Conservation (phyloP, 2,888 invertebrate species). For the Sarcophaga rosellei region DNA sequence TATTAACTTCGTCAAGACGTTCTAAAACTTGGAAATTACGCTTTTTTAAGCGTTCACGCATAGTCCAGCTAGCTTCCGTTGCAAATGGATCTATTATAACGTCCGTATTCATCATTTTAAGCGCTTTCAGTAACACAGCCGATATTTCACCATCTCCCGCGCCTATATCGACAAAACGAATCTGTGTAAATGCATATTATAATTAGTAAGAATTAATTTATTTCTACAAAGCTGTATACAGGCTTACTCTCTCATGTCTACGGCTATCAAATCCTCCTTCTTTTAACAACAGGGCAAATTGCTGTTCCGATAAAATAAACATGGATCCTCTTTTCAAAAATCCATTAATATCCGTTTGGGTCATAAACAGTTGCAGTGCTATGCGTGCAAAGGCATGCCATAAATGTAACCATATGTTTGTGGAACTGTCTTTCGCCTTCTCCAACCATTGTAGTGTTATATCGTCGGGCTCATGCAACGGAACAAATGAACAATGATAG, state of each 20-base stretch:
- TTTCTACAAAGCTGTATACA: not conserved
- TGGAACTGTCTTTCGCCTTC: slow-evolving; percentile 77
- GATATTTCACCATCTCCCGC: slow-evolving; percentile 98
- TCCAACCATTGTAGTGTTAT: slow-evolving; percentile 79
- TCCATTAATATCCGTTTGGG: slow-evolving; percentile 97
- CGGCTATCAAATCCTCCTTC: slow-evolving; percentile 76
- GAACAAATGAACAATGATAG: slow-evolving; percentile 79
- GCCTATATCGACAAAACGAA: slow-evolving; percentile 90
- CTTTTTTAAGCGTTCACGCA: slow-evolving; percentile 90
- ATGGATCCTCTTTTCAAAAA: slow-evolving; percentile 95
- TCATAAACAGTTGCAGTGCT: slow-evolving; percentile 94
- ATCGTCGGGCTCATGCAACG: slow-evolving; percentile 78
- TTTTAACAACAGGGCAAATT: slow-evolving; percentile 84
- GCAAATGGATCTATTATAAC: slow-evolving; percentile 86
- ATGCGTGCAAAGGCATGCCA: slow-evolving; percentile 94
- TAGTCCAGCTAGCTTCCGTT: slow-evolving; percentile 95
- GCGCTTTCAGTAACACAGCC: slow-evolving; percentile 83
- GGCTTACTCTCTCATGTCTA: slow-evolving; percentile 74
- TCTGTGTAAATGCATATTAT: slow-evolving; percentile 22
- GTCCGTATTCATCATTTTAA: slow-evolving; percentile 78
- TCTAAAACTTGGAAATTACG: slow-evolving; percentile 81
- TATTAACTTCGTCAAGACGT: slow-evolving; percentile 76
- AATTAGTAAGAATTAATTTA: not conserved
- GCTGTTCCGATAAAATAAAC: slow-evolving; percentile 95
- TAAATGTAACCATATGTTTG: slow-evolving; percentile 89